Conservation (phyloP, 2,797 vertebrate genomes). For the Myripristis jacobus region DNA sequence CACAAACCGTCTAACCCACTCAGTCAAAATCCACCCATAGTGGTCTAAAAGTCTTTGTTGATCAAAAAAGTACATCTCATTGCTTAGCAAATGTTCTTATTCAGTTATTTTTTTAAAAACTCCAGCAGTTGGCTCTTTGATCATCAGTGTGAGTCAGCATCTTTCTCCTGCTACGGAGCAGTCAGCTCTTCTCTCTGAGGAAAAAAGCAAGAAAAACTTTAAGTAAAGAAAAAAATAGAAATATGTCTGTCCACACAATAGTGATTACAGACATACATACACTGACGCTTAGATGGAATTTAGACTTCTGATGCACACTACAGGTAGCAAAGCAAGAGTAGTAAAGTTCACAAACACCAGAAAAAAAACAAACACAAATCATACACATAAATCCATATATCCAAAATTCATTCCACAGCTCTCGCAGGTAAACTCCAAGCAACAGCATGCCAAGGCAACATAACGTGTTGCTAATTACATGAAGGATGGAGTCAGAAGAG, state of each 20-base stretch:
- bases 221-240: constrained; percentile 14
- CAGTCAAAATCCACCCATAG: constrained; percentile 32
- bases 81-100: constrained; percentile 56
- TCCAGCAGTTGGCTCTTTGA: constrained; percentile 37
- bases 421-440: constrained; percentile 59
- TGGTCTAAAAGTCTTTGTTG: constrained; percentile 28
- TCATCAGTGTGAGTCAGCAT: constrained; percentile 73
- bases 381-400: constrained; percentile 15
- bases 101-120: constrained; percentile 47
- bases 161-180: constrained; percentile 54
- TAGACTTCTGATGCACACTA: constrained; percentile 16
- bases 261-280: background rate
- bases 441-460: constrained; percentile 62
- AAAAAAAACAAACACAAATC: constrained; percentile 5
- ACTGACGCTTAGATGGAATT: background rate
- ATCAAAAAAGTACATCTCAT: constrained; percentile 52
- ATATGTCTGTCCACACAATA: background rate
- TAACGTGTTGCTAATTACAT: constrained; percentile 40
- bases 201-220: constrained; percentile 31
- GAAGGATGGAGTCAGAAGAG: constrained; percentile 21
- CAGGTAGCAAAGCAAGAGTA: constrained; percentile 16
- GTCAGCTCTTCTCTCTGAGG: constrained; percentile 78
- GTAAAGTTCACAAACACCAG: constrained; percentile 8
- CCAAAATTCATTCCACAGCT: constrained; percentile 45
- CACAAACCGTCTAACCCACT: background rate